Evolutionary conservation across 2,797 vertebrate species (phyloP).

Genomic region (Manis javanica): DNA sequence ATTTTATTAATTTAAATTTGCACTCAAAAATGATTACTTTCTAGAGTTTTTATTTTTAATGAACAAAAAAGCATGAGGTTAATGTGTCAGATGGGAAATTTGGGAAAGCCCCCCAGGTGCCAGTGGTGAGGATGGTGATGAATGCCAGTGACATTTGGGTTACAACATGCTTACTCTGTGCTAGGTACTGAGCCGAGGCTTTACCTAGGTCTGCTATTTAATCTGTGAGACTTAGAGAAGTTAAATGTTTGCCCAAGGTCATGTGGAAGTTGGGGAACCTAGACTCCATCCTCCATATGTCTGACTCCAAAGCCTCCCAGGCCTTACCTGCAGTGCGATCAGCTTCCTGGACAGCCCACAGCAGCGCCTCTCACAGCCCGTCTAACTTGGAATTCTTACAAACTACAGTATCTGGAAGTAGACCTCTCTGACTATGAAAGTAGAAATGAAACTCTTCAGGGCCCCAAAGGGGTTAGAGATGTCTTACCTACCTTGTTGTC

Average conservation of each 20-base stretch:
- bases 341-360: neutral
- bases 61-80: neutral
- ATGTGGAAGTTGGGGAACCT: neutral
- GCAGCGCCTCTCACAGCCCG: neutral
- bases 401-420: neutral
- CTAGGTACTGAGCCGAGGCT: neutral
- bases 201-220: neutral
- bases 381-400: neutral
- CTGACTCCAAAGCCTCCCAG: neutral
- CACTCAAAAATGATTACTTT: conserved; percentile 16
- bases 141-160: neutral
- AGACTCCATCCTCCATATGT: neutral
- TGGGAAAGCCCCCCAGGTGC: neutral
- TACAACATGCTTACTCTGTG: neutral
- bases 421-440: neutral
- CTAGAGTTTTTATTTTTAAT: conserved; percentile 10
- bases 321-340: neutral
- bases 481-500: neutral
- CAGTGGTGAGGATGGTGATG: neutral
- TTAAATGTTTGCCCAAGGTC: neutral
- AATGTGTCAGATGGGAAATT: neutral
- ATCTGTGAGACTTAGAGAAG: neutral
- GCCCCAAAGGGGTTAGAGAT: neutral
- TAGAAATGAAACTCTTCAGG: neutral
- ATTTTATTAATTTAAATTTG: neutral